Percentiles rank a stretch among this genome's conserved stretches.
Conservation (phyloP, 2,797 vertebrate species). For the Siniperca undulata region DNA sequence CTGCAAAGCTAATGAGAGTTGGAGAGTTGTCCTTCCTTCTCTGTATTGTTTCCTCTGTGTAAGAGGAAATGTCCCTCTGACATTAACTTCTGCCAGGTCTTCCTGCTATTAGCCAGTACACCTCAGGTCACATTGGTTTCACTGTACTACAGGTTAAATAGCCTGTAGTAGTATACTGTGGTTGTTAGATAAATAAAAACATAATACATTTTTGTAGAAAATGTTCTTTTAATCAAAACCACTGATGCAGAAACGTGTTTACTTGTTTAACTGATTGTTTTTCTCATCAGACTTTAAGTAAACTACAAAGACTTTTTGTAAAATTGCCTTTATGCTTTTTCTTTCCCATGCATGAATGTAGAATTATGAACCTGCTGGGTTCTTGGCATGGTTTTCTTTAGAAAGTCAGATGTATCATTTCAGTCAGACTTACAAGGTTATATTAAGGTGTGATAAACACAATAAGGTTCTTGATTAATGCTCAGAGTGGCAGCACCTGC, state of each 20-base stretch:
- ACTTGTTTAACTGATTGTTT: neutral
- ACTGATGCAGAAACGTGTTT: neutral
- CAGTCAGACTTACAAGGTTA: neutral
- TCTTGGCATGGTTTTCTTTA: neutral
- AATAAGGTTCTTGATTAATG: neutral
- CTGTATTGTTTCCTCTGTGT: constrained; percentile 51
- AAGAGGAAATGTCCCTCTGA: constrained; percentile 64
- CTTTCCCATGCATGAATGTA: neutral
- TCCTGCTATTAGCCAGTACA: constrained; percentile 50
- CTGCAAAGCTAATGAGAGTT: constrained; percentile 3
- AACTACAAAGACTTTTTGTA: no score
- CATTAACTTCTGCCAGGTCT: constrained; percentile 43
- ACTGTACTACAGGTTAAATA: neutral
- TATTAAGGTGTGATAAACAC: neutral
- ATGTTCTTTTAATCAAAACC: neutral
- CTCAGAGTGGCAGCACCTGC: neutral
- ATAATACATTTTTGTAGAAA: neutral
- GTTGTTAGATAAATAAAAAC: neutral
- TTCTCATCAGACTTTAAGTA: neutral
- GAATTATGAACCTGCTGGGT: neutral
- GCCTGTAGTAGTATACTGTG: neutral
- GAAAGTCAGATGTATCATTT: neutral
- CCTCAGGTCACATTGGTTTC: constrained; percentile 5
- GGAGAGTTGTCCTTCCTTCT: constrained; percentile 17
- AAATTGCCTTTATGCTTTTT: neutral